phyloP scores from a whole-genome alignment of 30 jellyfish, hydroid and myxozoan species.

The Rhopilema esculentum region DNA sequence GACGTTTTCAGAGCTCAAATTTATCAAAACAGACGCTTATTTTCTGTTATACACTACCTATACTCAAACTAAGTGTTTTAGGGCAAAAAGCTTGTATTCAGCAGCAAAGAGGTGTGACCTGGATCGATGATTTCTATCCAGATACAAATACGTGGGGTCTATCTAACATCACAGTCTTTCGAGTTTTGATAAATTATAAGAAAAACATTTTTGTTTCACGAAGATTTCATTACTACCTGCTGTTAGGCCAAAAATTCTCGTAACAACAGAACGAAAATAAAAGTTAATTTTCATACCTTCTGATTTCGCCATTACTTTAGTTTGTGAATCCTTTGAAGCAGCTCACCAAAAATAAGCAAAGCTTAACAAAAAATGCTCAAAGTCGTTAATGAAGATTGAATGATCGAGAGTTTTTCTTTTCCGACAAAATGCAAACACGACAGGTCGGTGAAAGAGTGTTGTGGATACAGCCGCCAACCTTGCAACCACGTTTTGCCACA shows the following conservation, averaged over 20 bases:
- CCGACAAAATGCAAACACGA: neutral
- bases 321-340: neutral
- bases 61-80: too few relatives aligned
- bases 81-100: too few relatives aligned
- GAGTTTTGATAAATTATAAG: neutral
- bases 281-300: conserved; percentile 7
- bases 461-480: conserved; percentile 41
- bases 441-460: conserved; percentile 1
- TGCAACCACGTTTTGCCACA: conserved; percentile 22
- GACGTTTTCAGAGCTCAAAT: too few relatives aligned
- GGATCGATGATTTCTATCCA: too few relatives aligned
- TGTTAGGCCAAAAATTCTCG: neutral
- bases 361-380: neutral
- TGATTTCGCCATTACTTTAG: conserved; percentile 30
- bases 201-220: neutral
- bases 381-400: neutral
- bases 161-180: too few relatives aligned
- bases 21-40: too few relatives aligned
- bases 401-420: conserved; percentile 4
- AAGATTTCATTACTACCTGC: neutral
- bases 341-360: neutral
- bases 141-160: too few relatives aligned
- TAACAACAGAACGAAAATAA: neutral
- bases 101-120: too few relatives aligned
- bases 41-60: too few relatives aligned